phyloP scores from a whole-genome alignment of 2,113 vertebrate species.

The Indicator indicator region DNA sequence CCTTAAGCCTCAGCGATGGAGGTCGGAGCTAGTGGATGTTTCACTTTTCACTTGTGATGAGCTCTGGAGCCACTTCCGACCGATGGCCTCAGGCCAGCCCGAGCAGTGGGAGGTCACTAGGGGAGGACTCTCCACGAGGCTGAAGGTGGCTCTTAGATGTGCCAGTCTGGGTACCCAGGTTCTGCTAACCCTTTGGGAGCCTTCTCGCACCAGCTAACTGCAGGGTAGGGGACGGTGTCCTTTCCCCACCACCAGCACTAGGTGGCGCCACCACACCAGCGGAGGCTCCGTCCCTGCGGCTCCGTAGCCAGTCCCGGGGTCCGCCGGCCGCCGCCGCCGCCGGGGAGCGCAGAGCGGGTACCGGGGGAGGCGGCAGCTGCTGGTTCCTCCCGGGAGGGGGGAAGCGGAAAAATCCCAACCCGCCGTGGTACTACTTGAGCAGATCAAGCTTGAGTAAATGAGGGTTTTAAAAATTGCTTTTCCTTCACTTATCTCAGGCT shows the following conservation, averaged over 20 bases:
- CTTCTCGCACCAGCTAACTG: rapidly evolving
- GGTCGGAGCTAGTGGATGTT: background rate
- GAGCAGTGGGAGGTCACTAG: background rate
- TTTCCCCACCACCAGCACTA: background rate
- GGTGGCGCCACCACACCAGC: conserved; percentile 10
- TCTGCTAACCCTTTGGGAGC: background rate
- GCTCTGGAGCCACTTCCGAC: background rate
- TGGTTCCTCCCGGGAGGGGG: background rate
- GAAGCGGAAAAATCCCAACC: too few species aligned
- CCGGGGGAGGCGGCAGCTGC: background rate
- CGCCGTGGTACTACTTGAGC: background rate
- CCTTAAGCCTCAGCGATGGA: background rate
- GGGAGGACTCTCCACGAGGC: background rate
- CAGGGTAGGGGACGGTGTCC: rapidly evolving
- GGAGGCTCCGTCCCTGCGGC: background rate
- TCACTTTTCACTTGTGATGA: rapidly evolving
- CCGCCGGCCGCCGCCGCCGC: too few species aligned
- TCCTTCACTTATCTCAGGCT: conserved; percentile 14
- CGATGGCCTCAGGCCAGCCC: background rate
- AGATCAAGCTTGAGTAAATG: conserved; percentile 6
- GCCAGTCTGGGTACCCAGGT: rapidly evolving
- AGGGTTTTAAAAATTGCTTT: conserved; percentile 32
- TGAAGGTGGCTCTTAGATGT: rapidly evolving
- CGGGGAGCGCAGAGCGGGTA: background rate
- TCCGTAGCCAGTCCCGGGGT: background rate